Percentiles rank a stretch among this genome's conserved stretches.
phyloP scores from a whole-genome alignment of 1,140 invertebrate genomes.

The Vanessa atalanta region DNA sequence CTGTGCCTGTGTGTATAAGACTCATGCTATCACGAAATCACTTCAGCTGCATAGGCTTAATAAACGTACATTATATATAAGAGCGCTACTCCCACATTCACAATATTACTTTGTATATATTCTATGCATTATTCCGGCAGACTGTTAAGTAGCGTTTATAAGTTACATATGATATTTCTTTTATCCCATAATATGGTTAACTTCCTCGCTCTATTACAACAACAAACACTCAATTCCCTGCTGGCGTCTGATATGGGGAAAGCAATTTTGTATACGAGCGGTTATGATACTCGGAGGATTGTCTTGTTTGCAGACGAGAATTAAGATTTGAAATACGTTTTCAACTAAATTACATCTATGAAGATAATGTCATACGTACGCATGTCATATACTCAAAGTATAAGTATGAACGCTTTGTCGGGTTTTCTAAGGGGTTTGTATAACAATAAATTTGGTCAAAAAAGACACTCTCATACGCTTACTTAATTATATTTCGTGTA shows the following conservation, averaged over 20 bases:
- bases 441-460: no score
- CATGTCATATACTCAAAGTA: no score
- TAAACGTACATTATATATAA: no score
- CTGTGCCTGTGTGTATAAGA: no score
- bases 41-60: no score
- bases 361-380: neutral
- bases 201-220: slow-evolving; percentile 31
- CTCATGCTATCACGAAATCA: no score
- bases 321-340: slow-evolving; percentile 47
- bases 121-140: neutral
- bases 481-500: no score
- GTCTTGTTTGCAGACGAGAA: slow-evolving; percentile 53
- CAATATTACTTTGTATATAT: neutral
- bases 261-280: slow-evolving; percentile 62
- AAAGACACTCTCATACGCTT: no score
- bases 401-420: no score
- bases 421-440: no score
- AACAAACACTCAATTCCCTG: slow-evolving; percentile 51
- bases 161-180: neutral
- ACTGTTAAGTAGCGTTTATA: neutral
- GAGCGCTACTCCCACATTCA: no score
- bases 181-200: slow-evolving; percentile 9
- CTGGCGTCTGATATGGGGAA: slow-evolving; percentile 54
- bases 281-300: slow-evolving; percentile 55
- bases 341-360: slow-evolving; percentile 36